Conservation (phyloP, 2,113 vertebrate genomes). For the Cynoglossus semilaevis region DNA sequence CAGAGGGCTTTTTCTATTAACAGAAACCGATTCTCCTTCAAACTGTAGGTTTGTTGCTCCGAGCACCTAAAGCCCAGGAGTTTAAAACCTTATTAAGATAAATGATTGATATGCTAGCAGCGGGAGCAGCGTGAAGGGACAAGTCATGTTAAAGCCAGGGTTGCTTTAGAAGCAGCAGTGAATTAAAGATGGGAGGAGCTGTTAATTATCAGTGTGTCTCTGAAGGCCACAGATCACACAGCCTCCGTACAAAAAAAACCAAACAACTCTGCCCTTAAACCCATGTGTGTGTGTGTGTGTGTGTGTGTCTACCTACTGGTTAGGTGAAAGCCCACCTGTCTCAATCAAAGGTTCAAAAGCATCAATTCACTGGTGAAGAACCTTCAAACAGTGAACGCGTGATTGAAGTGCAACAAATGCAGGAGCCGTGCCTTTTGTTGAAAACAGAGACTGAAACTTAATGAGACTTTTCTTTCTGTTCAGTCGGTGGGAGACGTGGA, state of each 20-base stretch:
- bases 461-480: too few species aligned
- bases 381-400: constrained; percentile 35
- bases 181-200: constrained; percentile 50
- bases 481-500: too few species aligned
- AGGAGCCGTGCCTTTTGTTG: neutral
- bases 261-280: neutral
- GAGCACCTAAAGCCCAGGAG: constrained; percentile 34
- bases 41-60: constrained; percentile 31
- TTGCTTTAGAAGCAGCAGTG: constrained; percentile 49
- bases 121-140: constrained; percentile 18
- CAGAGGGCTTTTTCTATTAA: constrained; percentile 21
- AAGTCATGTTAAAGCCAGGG: constrained; percentile 26
- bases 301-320: constrained; percentile 17
- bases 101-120: constrained; percentile 54
- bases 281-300: constrained; percentile 11
- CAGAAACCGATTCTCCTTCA: constrained; percentile 16
- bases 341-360: constrained; percentile 44
- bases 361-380: constrained; percentile 25
- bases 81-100: constrained; percentile 42
- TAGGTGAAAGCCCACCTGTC: constrained; percentile 32
- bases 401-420: constrained; percentile 13
- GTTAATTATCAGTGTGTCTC: constrained; percentile 61
- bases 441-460: too few species aligned
- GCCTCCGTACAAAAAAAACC: constrained; percentile 14
- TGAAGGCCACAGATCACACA: constrained; percentile 53